Evolutionary conservation across 2,888 invertebrate species (phyloP), one percentile per base, ranked within the genome.

Genomic region (Pammene fasciana): DNA sequence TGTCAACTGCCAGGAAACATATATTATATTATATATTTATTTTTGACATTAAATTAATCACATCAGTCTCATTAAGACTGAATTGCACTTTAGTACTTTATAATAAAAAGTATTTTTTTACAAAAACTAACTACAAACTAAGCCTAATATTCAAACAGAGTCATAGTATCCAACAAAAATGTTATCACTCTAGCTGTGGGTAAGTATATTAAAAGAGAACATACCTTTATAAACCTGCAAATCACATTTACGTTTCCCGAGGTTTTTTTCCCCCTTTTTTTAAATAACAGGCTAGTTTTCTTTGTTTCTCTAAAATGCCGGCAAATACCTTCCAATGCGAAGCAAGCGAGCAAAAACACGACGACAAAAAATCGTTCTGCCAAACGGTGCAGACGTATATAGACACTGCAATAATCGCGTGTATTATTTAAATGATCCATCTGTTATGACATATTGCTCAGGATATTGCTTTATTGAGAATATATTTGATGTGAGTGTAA

Each of bases 401-500:
- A 45, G 34, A 48, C 26, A 43, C 13, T 65, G 54, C 26, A 65
- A 70, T 70, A 70, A 48, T 16, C 34, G 34, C 60, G n/a, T 70
- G 70, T 68, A 38, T 41, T 70, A 70, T 70, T 65, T 70, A 70
- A 70, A 70, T 70, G 54, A 54, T 54, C 34, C 26, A 10, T 3
- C 36, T 56, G 41, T 14, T 80, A 75, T 75, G 78, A 79, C 78
- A 82, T 73, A 75, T 76, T 74, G 73, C 73, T 78, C 71, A 65
- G 75, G 76, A 79, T 82, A 82, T 81, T 79, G 77, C 77, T 76
- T 82, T 79, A 78, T 79, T 76, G 76, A 74, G 73, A 57, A 60
- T 13, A 8, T 41, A 61, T 16, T 62, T 46, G 16, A 50, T 54
- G 18, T n/a, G 9, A n/a, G 18, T 46, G 11, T 7, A 36, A 11